Evolutionary conservation across 2,888 invertebrate species (phyloP).

Genomic region (Meteorus cinctellus): DNA sequence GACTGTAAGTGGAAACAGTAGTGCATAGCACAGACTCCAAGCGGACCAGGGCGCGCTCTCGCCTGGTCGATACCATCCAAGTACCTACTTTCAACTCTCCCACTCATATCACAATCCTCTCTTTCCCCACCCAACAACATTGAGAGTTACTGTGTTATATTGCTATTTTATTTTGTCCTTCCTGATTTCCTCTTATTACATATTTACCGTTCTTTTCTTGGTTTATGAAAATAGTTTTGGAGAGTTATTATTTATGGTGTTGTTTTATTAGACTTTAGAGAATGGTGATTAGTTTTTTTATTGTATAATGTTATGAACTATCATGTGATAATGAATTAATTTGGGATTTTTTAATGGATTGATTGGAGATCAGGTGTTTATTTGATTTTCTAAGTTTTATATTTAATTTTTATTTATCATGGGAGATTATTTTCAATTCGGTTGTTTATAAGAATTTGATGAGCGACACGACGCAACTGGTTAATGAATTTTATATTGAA

Average conservation of each 20-base stretch:
- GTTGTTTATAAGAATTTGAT: not conserved
- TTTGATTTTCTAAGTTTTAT: not conserved
- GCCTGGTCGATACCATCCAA: constrained; percentile 68
- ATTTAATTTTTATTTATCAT: not conserved
- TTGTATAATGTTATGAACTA: too few species aligned
- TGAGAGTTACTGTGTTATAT: constrained; percentile 24
- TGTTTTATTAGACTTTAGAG: too few species aligned
- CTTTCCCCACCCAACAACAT: constrained; percentile 31
- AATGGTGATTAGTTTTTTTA: too few species aligned
- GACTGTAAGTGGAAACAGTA: constrained; percentile 62
- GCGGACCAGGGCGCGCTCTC: constrained; percentile 57
- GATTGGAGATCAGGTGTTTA: too few species aligned
- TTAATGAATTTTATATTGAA: constrained; percentile 20
- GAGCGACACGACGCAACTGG: constrained; percentile 32
- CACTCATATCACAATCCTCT: constrained; percentile 42
- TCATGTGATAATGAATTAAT: too few species aligned
- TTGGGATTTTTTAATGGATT: too few species aligned
- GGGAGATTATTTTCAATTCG: not conserved
- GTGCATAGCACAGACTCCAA: constrained; percentile 60
- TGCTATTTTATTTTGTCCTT: too few species aligned
- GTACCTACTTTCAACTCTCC: constrained; percentile 66
- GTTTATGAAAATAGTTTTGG: too few species aligned
- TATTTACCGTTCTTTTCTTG: too few species aligned
- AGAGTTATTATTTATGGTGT: too few species aligned
- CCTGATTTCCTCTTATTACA: too few species aligned